Conservation (phyloP, 2,113 vertebrate genomes). For the Mormoops blainvillei region DNA sequence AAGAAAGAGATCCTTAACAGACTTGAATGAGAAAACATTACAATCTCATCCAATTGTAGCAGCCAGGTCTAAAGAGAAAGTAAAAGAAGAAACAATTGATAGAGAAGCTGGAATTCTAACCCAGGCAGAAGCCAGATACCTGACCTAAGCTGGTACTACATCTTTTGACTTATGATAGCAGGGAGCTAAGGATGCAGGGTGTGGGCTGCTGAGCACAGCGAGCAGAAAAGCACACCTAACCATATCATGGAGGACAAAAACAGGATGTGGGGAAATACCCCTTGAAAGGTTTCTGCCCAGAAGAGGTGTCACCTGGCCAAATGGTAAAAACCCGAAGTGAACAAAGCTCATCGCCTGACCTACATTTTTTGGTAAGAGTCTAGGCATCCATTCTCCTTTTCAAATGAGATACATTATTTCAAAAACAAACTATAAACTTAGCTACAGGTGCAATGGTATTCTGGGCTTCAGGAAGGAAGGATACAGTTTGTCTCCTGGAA, state of each 20-base stretch:
- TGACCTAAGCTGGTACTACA: background rate
- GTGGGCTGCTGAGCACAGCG: background rate
- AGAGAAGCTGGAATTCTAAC: background rate
- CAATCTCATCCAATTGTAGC: slow-evolving; percentile 6
- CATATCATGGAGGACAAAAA: background rate
- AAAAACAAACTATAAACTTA: background rate
- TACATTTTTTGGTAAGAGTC: background rate
- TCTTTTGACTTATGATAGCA: background rate
- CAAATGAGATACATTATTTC: background rate
- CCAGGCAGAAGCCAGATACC: background rate
- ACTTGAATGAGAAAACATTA: slow-evolving; percentile 69
- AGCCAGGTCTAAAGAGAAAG: slow-evolving; percentile 17
- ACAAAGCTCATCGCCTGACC: no score
- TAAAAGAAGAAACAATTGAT: background rate
- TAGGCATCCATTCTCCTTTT: background rate
- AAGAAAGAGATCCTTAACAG: slow-evolving; percentile 69
- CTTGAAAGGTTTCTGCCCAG: background rate
- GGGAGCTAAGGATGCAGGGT: background rate
- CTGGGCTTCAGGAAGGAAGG: background rate
- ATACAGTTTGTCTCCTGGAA: background rate
- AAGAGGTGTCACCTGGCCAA: background rate
- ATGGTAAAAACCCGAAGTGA: background rate
- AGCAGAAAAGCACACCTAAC: background rate
- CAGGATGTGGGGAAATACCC: background rate
- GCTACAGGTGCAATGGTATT: background rate